These are phyloP conservation scores for Drosophila affinis DNA, from an alignment of 2,888 invertebrate species.

Conservation along the genomic window DNA sequence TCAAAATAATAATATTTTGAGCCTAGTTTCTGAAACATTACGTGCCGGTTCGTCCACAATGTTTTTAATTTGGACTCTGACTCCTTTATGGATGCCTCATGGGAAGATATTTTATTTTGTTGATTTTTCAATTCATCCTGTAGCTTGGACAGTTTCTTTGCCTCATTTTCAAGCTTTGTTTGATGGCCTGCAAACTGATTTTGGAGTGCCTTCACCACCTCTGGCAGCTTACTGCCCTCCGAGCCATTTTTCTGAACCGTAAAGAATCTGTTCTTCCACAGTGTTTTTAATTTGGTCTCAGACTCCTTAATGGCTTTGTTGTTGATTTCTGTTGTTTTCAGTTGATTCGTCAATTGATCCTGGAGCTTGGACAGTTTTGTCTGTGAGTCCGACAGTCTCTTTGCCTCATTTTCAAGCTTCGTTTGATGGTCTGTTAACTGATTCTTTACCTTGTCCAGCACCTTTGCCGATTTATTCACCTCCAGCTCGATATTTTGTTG, in stretches of 20 bases:
- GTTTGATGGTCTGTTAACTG: not conserved
- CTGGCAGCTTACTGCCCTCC: not conserved
- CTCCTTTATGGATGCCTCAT: not conserved
- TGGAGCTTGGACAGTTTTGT: not conserved
- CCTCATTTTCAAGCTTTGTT: not conserved
- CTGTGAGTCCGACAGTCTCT: not conserved
- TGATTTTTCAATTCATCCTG: not conserved
- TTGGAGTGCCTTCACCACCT: not conserved
- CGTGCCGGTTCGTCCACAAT: not conserved
- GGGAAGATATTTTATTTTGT: not conserved
- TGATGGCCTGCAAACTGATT: not conserved
- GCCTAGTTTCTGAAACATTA: conserved; percentile 19
- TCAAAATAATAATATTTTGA: conserved; percentile 37
- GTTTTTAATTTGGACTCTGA: not conserved
- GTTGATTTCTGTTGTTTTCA: not conserved
- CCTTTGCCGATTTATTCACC: no score
- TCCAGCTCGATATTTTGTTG: not conserved
- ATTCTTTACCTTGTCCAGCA: not conserved
- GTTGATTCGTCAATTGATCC: not conserved
- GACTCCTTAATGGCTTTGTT: not conserved
- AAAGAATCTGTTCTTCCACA: not conserved
- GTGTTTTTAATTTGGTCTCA: not conserved
- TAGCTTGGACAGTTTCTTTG: not conserved
- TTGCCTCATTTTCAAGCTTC: not conserved
- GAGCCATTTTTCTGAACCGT: not conserved